A percentile compares a stretch with the other conserved stretches of the same genome.
Evolutionary conservation across 2,888 invertebrate species (phyloP).

Genomic region (Labia minor): DNA sequence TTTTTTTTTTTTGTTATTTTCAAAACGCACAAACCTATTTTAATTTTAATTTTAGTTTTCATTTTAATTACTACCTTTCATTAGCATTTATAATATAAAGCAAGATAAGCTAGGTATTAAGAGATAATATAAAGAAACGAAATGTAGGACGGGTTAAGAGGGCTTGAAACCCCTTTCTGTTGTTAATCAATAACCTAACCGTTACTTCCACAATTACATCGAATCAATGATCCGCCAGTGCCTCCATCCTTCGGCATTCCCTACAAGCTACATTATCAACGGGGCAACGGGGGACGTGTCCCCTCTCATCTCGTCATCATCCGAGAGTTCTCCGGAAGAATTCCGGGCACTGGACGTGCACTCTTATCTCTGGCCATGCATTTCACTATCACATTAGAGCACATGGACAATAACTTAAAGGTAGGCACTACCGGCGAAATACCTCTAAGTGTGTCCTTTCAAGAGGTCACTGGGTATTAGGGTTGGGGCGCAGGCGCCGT

Average conservation of each 20-base stretch:
- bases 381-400: conserved; percentile 1
- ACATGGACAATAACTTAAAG: conserved; percentile 3
- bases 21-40: too few species aligned
- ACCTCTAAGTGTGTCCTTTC: neutral
- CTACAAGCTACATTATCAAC: neutral
- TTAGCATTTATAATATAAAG: too few species aligned
- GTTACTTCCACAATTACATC: neutral
- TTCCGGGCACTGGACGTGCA: too few species aligned
- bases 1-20: too few species aligned
- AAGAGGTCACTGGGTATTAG: conserved; percentile 1
- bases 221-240: neutral
- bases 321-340: neutral
- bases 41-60: too few species aligned
- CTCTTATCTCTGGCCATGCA: neutral
- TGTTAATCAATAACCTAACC: conserved; percentile 5
- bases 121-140: too few species aligned
- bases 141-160: too few species aligned
- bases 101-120: too few species aligned
- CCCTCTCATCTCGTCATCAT: conserved; percentile 8
- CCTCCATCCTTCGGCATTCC: neutral
- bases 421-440: neutral
- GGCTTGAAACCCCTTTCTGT: too few species aligned
- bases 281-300: neutral
- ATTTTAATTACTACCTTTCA: too few species aligned
- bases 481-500: conserved; percentile 13